phyloP scores from a whole-genome alignment of 2,888 invertebrate species.

The Heteromyza rotundicornis region DNA sequence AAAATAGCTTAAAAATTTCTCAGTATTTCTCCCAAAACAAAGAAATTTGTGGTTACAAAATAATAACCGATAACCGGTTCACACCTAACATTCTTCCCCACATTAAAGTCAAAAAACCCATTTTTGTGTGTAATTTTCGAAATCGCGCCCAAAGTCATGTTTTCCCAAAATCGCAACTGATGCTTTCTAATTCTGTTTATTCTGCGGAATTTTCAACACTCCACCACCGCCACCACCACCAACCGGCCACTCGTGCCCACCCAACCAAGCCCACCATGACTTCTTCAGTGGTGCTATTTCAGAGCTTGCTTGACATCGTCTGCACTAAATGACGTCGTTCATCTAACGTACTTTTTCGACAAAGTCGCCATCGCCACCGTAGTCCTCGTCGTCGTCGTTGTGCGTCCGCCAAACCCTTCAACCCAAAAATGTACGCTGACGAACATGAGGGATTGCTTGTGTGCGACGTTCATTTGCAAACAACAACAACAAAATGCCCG shows the following conservation, averaged over 20 bases:
- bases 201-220: constrained; percentile 20
- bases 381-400: neutral
- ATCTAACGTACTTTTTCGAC: too few species aligned
- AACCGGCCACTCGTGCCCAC: too few species aligned
- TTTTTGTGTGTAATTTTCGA: neutral
- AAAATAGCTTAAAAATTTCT: too few species aligned
- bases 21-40: too few species aligned
- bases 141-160: constrained; percentile 1
- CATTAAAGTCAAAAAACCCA: neutral
- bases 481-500: neutral
- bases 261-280: too few species aligned
- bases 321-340: constrained; percentile 20
- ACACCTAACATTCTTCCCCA: too few species aligned
- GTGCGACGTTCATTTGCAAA: constrained; percentile 16
- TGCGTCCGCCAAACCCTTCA: neutral
- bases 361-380: too few species aligned
- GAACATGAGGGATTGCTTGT: constrained; percentile 20
- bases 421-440: constrained; percentile 10
- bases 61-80: too few species aligned
- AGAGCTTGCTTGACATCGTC: neutral
- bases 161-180: constrained; percentile 27
- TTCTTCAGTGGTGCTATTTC: too few species aligned
- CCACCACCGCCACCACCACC: constrained; percentile 4
- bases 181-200: constrained; percentile 29
- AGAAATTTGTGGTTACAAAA: too few species aligned